Evolutionary conservation across 2,888 invertebrate species (phyloP).

Genomic region (Eupsilia transversa): DNA sequence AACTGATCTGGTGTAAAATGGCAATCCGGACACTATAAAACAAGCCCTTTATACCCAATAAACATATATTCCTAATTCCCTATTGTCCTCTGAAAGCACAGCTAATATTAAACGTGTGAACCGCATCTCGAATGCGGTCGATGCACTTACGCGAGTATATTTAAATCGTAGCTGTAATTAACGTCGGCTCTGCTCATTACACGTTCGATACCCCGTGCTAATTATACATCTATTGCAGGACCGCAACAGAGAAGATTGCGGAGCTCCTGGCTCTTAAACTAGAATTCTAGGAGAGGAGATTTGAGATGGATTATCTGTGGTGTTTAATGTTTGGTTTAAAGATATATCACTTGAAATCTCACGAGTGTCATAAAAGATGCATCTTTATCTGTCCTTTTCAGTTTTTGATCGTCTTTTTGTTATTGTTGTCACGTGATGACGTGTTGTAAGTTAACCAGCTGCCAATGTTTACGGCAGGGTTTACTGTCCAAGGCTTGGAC

Average conservation of each 20-base stretch:
- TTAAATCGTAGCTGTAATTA: conserved; percentile 82
- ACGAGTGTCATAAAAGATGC: neutral
- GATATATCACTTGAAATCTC: neutral
- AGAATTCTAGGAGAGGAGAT: conserved; percentile 33
- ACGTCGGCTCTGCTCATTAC: conserved; percentile 78
- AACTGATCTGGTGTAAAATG: neutral
- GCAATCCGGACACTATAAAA: too few relatives aligned
- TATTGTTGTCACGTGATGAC: neutral
- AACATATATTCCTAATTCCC: conserved; percentile 14
- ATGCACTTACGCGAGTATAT: conserved; percentile 81
- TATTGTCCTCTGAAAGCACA: conserved; percentile 37
- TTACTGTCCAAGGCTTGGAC: too few relatives aligned
- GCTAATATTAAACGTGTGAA: conserved; percentile 44
- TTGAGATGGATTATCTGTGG: conserved; percentile 33
- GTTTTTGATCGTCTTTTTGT: neutral
- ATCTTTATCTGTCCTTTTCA: neutral
- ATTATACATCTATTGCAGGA: conserved; percentile 73
- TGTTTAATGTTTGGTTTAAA: conserved; percentile 1
- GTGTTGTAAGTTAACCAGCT: neutral
- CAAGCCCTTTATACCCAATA: neutral
- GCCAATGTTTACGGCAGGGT: too few relatives aligned
- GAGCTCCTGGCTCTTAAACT: conserved; percentile 41
- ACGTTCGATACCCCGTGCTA: conserved; percentile 78
- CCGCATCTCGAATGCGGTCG: conserved; percentile 75
- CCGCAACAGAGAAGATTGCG: conserved; percentile 56